A percentile compares a stretch with the other conserved stretches of the same genome.
These are phyloP conservation scores for Tiliacea citrago DNA, from an alignment of 2,888 invertebrate genomes.

Conservation along the genomic window DNA sequence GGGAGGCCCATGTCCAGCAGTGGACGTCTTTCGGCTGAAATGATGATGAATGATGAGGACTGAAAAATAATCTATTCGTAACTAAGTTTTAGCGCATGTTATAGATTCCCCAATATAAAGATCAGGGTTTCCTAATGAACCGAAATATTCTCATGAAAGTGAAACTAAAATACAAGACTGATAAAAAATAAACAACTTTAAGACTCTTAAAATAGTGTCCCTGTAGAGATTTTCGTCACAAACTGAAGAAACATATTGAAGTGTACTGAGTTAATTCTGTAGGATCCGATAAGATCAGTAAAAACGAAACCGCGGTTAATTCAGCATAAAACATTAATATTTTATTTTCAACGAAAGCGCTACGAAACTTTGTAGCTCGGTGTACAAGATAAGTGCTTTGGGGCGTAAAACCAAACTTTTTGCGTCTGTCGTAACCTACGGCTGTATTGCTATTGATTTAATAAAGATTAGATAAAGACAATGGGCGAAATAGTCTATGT, in stretches of 20 bases:
- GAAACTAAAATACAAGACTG: background rate
- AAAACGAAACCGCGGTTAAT: constrained; percentile 21
- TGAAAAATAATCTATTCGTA: background rate
- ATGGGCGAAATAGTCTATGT: background rate
- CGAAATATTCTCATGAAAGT: background rate
- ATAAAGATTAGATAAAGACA: background rate
- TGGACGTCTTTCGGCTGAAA: too few relatives aligned
- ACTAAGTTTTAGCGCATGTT: background rate
- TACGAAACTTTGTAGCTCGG: background rate
- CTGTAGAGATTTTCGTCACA: background rate
- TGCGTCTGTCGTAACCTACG: background rate
- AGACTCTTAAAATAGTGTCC: background rate
- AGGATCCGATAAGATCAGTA: constrained; percentile 41
- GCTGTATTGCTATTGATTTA: constrained; percentile 1
- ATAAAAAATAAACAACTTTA: background rate
- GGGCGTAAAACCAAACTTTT: constrained; percentile 12
- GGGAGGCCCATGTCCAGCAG: too few relatives aligned
- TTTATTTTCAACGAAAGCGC: constrained; percentile 42
- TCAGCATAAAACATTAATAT: constrained; percentile 17
- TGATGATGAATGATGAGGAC: too few relatives aligned
- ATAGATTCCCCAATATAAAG: background rate
- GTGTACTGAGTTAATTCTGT: constrained; percentile 12
- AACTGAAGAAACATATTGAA: background rate
- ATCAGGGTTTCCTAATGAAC: background rate
- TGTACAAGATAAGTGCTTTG: constrained; percentile 1